A percentile compares a stretch with the other conserved stretches of the same genome.
Evolutionary conservation across 2,888 invertebrate species (phyloP).

Genomic region (Bedellia somnulentella): DNA sequence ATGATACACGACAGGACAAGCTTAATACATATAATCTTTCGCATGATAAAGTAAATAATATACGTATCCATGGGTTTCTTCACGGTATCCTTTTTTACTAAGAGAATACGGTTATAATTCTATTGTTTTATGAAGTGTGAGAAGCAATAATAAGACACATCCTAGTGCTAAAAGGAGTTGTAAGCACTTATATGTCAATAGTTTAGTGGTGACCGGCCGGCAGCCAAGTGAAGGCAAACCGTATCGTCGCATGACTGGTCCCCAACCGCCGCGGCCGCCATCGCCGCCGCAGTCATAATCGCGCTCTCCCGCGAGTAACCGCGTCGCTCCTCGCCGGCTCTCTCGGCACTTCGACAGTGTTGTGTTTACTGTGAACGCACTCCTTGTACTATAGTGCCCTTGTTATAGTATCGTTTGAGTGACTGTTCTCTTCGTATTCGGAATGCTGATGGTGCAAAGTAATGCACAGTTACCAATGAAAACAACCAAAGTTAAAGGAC

Average conservation of each 20-base stretch:
- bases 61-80: no score
- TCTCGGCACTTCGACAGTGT: conserved; percentile 5
- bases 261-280: conserved; percentile 15
- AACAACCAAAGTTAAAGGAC: conserved; percentile 57
- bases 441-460: conserved; percentile 58
- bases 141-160: no score
- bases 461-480: conserved; percentile 57
- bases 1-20: no score
- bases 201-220: background rate
- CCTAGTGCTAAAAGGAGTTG: no score
- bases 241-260: conserved; percentile 2
- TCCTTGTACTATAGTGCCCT: conserved; percentile 49
- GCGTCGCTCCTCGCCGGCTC: conserved; percentile 14
- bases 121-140: no score
- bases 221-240: background rate
- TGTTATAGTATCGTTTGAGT: conserved; percentile 53
- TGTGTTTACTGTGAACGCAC: conserved; percentile 22
- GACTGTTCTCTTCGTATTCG: conserved; percentile 26
- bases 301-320: conserved; percentile 21
- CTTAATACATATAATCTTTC: no score
- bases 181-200: no score
- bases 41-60: no score
- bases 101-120: no score
- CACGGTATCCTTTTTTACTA: no score
- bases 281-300: conserved; percentile 26